phyloP scores from a whole-genome alignment of 2,113 vertebrate species.

The Sphaerodactylus townsendi region DNA sequence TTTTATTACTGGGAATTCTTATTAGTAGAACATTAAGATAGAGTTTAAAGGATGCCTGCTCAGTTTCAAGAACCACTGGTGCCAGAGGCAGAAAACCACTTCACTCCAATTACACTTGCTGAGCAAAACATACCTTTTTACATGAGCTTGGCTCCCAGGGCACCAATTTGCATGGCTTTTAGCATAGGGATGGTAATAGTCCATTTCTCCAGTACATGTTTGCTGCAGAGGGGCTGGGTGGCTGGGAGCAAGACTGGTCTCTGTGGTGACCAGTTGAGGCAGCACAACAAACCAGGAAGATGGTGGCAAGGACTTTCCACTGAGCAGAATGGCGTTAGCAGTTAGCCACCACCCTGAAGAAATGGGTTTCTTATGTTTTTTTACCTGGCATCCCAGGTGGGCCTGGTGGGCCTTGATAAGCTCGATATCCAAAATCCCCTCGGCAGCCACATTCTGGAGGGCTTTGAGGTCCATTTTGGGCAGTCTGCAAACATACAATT shows the following conservation, averaged over 20 bases:
- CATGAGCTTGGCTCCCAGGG: neutral
- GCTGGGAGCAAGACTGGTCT: neutral
- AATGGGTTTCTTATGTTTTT: neutral
- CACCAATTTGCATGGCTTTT: neutral
- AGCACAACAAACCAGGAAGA: neutral
- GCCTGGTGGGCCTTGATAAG: slow-evolving; percentile 79
- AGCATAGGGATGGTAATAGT: neutral
- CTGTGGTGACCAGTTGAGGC: neutral
- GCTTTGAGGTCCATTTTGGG: slow-evolving; percentile 69
- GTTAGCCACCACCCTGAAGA: neutral
- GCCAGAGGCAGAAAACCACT: neutral
- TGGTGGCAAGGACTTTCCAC: neutral
- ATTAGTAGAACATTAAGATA: neutral
- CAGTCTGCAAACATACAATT: slow-evolving; percentile 65
- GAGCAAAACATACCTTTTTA: neutral
- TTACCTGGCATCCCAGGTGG: slow-evolving; percentile 84
- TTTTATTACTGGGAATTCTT: neutral
- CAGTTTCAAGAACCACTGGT: neutral
- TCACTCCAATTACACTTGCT: neutral
- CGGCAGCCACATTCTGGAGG: slow-evolving; percentile 81
- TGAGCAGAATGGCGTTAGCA: neutral
- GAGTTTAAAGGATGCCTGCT: neutral
- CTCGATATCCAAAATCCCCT: slow-evolving; percentile 78
- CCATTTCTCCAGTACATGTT: neutral
- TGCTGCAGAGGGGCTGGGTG: neutral